phyloP scores from a whole-genome alignment of 2,888 invertebrate genomes.

The Cataglyphis albicans region DNA sequence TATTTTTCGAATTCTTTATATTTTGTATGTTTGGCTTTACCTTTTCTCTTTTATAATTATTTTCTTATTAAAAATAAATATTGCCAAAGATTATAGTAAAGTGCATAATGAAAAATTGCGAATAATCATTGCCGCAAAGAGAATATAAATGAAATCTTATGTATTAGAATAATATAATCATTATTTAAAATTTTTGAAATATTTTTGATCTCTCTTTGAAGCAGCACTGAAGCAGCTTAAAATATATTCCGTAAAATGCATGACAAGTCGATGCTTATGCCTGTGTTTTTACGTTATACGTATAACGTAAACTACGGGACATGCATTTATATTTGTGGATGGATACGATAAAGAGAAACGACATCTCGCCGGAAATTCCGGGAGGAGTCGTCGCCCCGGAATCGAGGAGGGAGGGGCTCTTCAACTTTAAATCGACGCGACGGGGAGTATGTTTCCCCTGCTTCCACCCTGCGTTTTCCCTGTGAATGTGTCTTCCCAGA shows the following conservation, averaged over 20 bases:
- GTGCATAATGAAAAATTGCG: background rate
- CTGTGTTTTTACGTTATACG: background rate
- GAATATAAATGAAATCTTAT: background rate
- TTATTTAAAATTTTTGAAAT: background rate
- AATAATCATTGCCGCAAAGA: background rate
- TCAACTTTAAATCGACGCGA: slow-evolving; percentile 70
- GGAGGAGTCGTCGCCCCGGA: slow-evolving; percentile 26
- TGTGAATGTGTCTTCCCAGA: slow-evolving; percentile 17
- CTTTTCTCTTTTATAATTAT: background rate
- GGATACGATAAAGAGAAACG: slow-evolving; percentile 47
- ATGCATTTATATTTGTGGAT: slow-evolving; percentile 12
- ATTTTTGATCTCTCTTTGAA: slow-evolving; percentile 8
- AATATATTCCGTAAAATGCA: background rate
- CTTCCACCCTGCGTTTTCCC: slow-evolving; percentile 10
- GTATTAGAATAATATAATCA: background rate
- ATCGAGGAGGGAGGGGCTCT: slow-evolving; percentile 25
- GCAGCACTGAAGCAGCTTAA: background rate
- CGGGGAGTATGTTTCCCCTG: slow-evolving; percentile 43
- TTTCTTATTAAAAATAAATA: background rate
- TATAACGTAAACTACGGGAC: background rate
- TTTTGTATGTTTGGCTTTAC: background rate
- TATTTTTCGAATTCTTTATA: background rate
- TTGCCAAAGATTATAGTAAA: too few relatives aligned
- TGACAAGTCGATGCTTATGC: background rate
- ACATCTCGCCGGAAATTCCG: slow-evolving; percentile 12